Base-by-base conservation (phyloP, 2,113 vertebrate genomes). In the Peromyscus leucopus region DNA sequence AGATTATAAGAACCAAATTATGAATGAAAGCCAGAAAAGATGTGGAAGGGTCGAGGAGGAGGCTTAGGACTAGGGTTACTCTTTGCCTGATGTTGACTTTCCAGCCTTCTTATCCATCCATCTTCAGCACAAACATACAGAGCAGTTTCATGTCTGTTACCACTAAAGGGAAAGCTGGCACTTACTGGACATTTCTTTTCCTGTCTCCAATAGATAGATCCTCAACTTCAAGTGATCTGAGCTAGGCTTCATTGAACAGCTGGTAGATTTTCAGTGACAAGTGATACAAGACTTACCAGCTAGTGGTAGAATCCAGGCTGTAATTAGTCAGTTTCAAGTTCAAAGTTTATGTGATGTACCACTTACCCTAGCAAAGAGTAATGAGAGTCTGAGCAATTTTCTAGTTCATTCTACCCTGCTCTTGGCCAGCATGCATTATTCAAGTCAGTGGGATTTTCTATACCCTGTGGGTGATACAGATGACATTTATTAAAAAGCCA, bases 361-460 rank as follows among this genome's bases (percentile, higher is more conserved):
- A 59, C 36, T 67, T 78, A n/a, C 55, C 39, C 31, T 78, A 46
- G 39, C 57, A 91, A 91, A 91, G 39, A 76, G 21, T 11, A 59
- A 16, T 75, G 57, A 69, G 75, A 85, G 15, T 61, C 17, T 22
- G 15, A 84, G 26, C 5, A 92, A 22, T 93, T 74, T 96, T 92
- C 63, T 86, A 74, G 46, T 48, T 15, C 2, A 51, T 39, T n/a
- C 57, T 79, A 11, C 39, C 89, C 3, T 63, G 72, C 12, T 92
- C 28, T 46, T 89, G 63, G 7, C 63, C 11, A 93, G 33, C 0
- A 16, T 69, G 61, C 2, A n/a, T 80, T 90, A 90, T 71, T 83
- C 51, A 96, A 91, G 46, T 76, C 72, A 91, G 42, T 91, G 55
- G 36, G 13, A 15, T 55, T 90, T 15, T 46, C 63, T 76, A n/a